Conservation (phyloP, 2,797 vertebrate species). For the Graptemys geographica region DNA sequence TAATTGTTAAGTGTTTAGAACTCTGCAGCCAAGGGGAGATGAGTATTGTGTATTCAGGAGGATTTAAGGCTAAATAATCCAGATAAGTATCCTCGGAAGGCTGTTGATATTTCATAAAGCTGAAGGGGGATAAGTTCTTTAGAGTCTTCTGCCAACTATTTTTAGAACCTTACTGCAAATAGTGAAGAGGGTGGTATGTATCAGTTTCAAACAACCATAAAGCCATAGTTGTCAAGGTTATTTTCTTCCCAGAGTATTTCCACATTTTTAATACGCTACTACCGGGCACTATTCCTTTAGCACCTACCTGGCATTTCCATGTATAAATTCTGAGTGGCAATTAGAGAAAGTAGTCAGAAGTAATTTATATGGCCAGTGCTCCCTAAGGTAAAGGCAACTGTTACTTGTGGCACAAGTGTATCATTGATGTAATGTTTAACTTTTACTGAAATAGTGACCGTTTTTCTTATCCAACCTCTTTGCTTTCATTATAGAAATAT, state of each 20-base stretch:
- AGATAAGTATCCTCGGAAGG: not conserved
- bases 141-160: not conserved
- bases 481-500: slow-evolving; percentile 26
- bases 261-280: not conserved
- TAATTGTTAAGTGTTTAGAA: not conserved
- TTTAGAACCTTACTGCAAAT: not conserved
- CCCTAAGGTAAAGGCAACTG: not conserved
- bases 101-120: not conserved
- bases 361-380: not conserved
- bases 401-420: not conserved
- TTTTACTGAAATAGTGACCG: slow-evolving; percentile 1
- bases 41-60: not conserved
- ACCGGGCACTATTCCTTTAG: not conserved
- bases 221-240: not conserved
- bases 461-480: slow-evolving; percentile 14
- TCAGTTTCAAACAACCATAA: not conserved
- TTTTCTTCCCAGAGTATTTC: slow-evolving; percentile 3
- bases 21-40: not conserved
- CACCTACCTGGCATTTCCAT: not conserved
- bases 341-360: not conserved
- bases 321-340: not conserved
- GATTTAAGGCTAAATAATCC: not conserved
- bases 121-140: not conserved
- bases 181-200: not conserved
- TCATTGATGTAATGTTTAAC: slow-evolving; percentile 16